Base-by-base conservation (phyloP, 2,113 vertebrate species). In the Syrmaticus mikado region DNA sequence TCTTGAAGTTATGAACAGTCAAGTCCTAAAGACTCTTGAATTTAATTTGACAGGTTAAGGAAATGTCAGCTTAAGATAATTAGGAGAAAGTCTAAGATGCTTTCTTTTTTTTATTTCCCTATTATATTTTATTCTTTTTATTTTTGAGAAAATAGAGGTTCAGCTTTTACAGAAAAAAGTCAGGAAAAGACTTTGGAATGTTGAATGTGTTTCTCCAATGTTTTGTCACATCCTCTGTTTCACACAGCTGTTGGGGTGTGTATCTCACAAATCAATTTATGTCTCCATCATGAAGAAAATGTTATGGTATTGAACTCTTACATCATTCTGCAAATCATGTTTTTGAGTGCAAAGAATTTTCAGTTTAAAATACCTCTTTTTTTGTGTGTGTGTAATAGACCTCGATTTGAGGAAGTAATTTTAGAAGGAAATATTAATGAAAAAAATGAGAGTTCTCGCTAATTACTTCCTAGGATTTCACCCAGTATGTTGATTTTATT, bases 221-320 rank as follows among this genome's bases (percentile, higher is more conserved):
- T 94, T 87, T 83, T 67, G 21, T 67, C 25, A 45, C 68, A 57
- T 72, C 52, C 65, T 93, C 46, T 85, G 43, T 92, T 86, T 94
- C 62, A 90, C 58, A 48, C 90, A 93, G 91, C 85, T 94, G 87
- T 80, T 91, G 74, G 83, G 90, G 76, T 90, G 85, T 90, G 75
- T 78, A 43, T 78, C 60, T 84, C 55, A 88, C 43, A 92, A 93
- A 92, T 90, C 83, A 91, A 40, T 95, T 43, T 84, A 24, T 74
- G 32, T 25, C 82, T 90, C 62, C 81, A 62, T 65, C 20, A 81
- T 40, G 57, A 87, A 85, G 87, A 57, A 87, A 32, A 83, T 66
- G 38, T 67, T 91, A 41, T 25, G 40, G 14, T 75, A 71, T 66
- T 88, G 82, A 88, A 85, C n/a, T 57, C 65, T 91, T 85, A 78